Percentiles rank a stretch among this genome's conserved stretches.
Conservation (phyloP, 2,888 invertebrate genomes). For the Phyllotreta cruciferae region DNA sequence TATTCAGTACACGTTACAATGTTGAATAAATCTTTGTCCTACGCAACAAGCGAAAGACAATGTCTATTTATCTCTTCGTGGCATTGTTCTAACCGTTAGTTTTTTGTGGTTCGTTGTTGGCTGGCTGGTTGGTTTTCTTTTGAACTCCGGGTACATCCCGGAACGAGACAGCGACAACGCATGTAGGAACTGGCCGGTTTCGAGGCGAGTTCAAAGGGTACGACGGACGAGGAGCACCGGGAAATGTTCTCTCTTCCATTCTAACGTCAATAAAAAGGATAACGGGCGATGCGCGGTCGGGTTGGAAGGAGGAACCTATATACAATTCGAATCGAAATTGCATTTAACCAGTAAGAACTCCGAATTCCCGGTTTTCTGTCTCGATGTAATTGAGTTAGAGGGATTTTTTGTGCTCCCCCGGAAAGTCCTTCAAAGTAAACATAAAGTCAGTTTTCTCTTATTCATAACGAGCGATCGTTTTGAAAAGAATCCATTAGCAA, state of each 20-base stretch:
- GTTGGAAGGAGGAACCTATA: no score
- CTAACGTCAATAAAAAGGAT: no score
- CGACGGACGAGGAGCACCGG: no score
- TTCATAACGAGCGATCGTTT: conserved; percentile 25
- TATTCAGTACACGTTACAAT: conserved; percentile 12
- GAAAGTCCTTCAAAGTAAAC: conserved; percentile 3
- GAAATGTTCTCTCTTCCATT: no score
- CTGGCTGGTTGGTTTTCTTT: no score
- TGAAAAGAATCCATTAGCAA: conserved; percentile 40
- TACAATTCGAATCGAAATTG: no score
- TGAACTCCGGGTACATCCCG: no score
- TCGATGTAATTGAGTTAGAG: conserved; percentile 7
- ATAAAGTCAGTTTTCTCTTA: conserved; percentile 18
- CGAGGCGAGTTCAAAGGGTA: no score
- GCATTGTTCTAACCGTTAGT: conserved; percentile 25
- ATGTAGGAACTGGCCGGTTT: no score
- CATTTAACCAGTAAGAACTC: conserved; percentile 1
- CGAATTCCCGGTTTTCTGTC: background rate
- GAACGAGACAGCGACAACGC: no score
- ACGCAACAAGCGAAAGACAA: conserved; percentile 29
- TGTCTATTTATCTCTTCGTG: conserved; percentile 20
- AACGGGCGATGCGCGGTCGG: no score
- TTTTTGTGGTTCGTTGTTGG: conserved; percentile 15
- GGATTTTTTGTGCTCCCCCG: background rate
- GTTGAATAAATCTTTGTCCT: conserved; percentile 29